Percentiles rank a stretch among this genome's conserved stretches.
phyloP scores from a whole-genome alignment of 2,797 vertebrate species.

The Sebastes minor region DNA sequence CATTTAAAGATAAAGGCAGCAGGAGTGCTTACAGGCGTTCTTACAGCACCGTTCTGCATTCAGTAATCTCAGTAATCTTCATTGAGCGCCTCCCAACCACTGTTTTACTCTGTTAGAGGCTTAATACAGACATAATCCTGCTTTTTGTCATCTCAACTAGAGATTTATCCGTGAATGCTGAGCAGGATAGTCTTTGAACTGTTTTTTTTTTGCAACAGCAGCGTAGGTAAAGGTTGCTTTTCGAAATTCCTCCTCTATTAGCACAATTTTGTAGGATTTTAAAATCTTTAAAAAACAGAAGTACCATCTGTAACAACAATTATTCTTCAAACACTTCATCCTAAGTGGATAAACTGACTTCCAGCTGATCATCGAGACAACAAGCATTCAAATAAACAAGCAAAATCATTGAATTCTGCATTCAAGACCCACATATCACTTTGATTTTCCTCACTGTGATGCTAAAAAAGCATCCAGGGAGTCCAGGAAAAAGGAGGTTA shows the following conservation, averaged over 20 bases:
- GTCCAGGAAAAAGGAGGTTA: background rate
- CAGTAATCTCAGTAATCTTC: conserved; percentile 58
- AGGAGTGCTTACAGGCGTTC: conserved; percentile 46
- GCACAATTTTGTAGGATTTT: background rate
- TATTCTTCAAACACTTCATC: background rate
- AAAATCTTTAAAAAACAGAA: background rate
- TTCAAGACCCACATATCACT: background rate
- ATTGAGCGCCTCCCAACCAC: conserved; percentile 64
- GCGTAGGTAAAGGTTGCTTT: background rate
- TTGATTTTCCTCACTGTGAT: background rate
- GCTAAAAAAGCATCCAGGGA: background rate
- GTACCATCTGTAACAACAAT: background rate
- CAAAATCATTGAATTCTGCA: background rate
- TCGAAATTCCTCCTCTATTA: background rate
- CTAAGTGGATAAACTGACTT: background rate
- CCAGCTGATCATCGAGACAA: background rate
- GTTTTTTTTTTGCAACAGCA: background rate
- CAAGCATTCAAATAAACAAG: background rate
- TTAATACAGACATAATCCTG: conserved; percentile 72
- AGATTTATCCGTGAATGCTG: conserved; percentile 44
- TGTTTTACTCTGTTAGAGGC: conserved; percentile 62
- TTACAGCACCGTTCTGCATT: conserved; percentile 43
- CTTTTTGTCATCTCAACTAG: conserved; percentile 59
- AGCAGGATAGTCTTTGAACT: conserved; percentile 25
- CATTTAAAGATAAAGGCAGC: conserved; percentile 55